These are phyloP conservation scores for Aleiodes alternator DNA, from an alignment of 2,888 invertebrate genomes.

Conservation along the genomic window DNA sequence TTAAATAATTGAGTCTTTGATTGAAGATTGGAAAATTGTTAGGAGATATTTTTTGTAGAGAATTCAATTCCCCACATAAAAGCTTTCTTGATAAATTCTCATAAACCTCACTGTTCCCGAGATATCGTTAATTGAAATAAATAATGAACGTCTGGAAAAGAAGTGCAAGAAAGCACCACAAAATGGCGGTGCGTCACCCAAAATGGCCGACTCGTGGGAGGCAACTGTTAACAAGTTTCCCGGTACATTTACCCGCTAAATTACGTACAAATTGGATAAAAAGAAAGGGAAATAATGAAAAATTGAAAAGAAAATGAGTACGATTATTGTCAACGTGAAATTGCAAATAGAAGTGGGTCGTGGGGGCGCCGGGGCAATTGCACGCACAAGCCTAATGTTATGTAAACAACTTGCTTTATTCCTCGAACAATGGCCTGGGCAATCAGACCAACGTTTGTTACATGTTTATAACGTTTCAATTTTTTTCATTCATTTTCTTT, in stretches of 20 bases:
- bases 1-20: too few relatives aligned
- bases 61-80: too few relatives aligned
- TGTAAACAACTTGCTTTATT: conserved; percentile 36
- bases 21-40: too few relatives aligned
- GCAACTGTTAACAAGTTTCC: conserved; percentile 18
- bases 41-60: too few relatives aligned
- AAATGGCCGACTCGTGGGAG: conserved; percentile 38
- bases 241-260: not conserved
- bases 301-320: conserved; percentile 16
- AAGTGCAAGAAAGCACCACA: too few relatives aligned
- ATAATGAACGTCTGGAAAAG: too few relatives aligned
- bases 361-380: conserved; percentile 33
- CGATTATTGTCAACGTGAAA: conserved; percentile 34
- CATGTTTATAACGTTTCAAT: conserved; percentile 12
- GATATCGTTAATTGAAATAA: too few relatives aligned
- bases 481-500: conserved; percentile 4
- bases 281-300: conserved; percentile 19
- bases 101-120: too few relatives aligned
- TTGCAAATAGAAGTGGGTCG: conserved; percentile 36
- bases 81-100: too few relatives aligned
- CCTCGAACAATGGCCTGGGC: conserved; percentile 20
- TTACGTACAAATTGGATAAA: not conserved
- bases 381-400: conserved; percentile 38
- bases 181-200: conserved; percentile 33
- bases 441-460: conserved; percentile 12